Percentiles rank a stretch among this genome's conserved stretches.
Evolutionary conservation across 1,140 invertebrate species (phyloP).

Genomic region (Halesus radiatus): DNA sequence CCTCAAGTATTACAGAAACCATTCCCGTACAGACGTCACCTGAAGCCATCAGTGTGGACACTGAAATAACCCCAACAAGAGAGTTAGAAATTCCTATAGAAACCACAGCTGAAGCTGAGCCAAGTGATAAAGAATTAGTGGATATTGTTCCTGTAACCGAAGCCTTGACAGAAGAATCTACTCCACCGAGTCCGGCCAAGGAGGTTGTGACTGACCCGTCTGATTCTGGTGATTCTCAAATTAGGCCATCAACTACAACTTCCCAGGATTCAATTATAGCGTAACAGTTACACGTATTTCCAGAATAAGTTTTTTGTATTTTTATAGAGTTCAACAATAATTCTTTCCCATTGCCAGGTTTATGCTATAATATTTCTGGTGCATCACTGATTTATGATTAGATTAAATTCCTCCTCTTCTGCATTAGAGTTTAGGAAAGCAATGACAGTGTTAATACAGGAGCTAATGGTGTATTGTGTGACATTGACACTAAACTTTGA

Average conservation of each 20-base stretch:
- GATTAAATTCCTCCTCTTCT: too few relatives aligned
- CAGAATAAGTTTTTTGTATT: conserved; percentile 10
- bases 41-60: conserved; percentile 14
- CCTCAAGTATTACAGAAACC: conserved; percentile 9
- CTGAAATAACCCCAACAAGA: conserved; percentile 1
- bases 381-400: too few relatives aligned
- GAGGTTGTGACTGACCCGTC: neutral
- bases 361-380: too few relatives aligned
- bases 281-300: neutral
- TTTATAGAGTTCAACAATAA: conserved; percentile 1
- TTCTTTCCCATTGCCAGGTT: too few relatives aligned
- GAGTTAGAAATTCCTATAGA: neutral
- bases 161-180: neutral
- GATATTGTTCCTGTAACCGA: neutral
- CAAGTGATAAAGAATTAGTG: neutral
- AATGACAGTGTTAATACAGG: too few relatives aligned
- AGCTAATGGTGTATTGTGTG: too few relatives aligned
- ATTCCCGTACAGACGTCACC: neutral
- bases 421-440: too few relatives aligned
- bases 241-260: neutral
- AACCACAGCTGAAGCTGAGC: neutral
- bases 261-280: neutral
- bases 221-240: neutral
- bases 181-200: neutral
- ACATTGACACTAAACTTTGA: too few relatives aligned